These are phyloP conservation scores for Buceros bicornis DNA, from an alignment of 2,797 vertebrate species.

Conservation along the genomic window DNA sequence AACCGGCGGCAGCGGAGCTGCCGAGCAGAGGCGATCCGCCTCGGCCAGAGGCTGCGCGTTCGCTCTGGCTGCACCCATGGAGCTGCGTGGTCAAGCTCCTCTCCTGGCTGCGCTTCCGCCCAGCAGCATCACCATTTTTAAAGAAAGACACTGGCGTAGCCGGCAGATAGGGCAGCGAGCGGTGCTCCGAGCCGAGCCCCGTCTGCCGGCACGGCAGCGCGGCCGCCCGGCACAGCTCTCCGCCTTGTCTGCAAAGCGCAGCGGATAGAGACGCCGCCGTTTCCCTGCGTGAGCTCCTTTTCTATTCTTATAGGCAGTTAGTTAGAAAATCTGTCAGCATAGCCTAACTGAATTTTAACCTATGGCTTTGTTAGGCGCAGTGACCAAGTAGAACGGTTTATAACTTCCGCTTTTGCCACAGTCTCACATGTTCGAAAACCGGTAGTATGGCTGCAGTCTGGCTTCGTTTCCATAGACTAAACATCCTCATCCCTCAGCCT, in stretches of 20 bases:
- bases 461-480: not conserved
- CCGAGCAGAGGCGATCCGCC: rapidly evolving
- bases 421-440: not conserved
- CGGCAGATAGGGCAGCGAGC: rapidly evolving
- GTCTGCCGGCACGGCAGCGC: rapidly evolving
- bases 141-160: rapidly evolving
- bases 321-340: not conserved
- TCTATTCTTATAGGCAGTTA: rapidly evolving
- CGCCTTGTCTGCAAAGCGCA: not conserved
- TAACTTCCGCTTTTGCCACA: not conserved
- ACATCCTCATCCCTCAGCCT: not conserved
- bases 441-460: not conserved
- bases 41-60: rapidly evolving
- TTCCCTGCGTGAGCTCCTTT: rapidly evolving
- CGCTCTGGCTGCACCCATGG: rapidly evolving
- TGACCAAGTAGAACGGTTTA: too few species aligned
- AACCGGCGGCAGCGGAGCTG: rapidly evolving
- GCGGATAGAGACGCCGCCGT: rapidly evolving
- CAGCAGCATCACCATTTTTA: rapidly evolving
- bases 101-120: not conserved
- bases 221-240: too few species aligned
- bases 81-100: rapidly evolving
- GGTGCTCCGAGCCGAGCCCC: rapidly evolving
- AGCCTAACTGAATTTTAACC: not conserved
- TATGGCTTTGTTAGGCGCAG: rapidly evolving